These are phyloP conservation scores for Hylaeus anthracinus DNA, from an alignment of 1,140 invertebrate species.

Conservation along the genomic window DNA sequence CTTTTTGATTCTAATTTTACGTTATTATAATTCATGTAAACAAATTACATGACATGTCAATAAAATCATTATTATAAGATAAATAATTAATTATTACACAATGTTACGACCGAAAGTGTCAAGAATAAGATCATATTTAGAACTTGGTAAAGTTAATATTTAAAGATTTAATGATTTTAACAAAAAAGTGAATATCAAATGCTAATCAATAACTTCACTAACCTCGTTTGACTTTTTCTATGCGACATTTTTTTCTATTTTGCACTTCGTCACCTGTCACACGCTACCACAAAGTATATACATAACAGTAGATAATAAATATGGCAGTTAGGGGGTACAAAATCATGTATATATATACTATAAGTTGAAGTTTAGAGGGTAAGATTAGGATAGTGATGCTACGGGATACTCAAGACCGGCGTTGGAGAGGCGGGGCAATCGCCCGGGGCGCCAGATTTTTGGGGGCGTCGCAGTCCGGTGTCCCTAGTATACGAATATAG, in stretches of 20 bases:
- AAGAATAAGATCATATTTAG: neutral
- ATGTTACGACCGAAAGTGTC: neutral
- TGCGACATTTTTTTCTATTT: neutral
- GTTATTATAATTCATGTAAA: neutral
- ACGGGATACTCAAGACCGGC: too few species aligned
- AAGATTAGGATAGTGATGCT: too few species aligned
- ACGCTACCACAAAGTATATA: too few species aligned
- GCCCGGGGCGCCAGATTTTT: too few species aligned
- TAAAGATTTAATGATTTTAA: neutral
- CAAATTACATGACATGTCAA: neutral
- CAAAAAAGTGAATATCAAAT: neutral
- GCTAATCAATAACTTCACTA: neutral
- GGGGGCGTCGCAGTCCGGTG: too few species aligned
- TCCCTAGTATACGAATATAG: too few species aligned
- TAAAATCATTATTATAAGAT: neutral
- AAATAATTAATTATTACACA: neutral
- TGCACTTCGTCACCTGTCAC: too few species aligned
- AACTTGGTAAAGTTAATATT: neutral
- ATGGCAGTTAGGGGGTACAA: too few species aligned
- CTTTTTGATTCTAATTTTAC: constrained; percentile 13
- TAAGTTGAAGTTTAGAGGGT: too few species aligned
- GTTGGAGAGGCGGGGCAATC: too few species aligned
- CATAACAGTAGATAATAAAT: too few species aligned
- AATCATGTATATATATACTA: too few species aligned
- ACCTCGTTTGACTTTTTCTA: constrained; percentile 11